Percentiles rank a stretch among this genome's conserved stretches.
phyloP scores from a whole-genome alignment of 2,888 invertebrate genomes.

The Oligia fasciuncula region DNA sequence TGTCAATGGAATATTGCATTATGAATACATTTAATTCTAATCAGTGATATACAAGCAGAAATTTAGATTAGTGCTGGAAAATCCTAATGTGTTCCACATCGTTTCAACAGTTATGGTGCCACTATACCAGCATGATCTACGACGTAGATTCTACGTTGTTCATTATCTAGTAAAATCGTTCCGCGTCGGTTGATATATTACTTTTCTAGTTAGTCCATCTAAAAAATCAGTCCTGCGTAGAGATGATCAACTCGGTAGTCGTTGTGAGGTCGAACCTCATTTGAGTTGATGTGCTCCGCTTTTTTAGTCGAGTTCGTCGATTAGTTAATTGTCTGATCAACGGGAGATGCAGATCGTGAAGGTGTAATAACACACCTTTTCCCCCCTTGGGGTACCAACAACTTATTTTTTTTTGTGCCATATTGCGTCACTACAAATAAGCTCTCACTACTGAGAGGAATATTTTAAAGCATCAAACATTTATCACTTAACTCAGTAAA shows the following conservation, averaged over 20 bases:
- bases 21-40: conserved; percentile 48
- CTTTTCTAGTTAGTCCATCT: conserved; percentile 28
- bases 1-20: conserved; percentile 60
- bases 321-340: background rate
- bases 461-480: conserved; percentile 75
- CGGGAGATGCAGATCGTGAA: conserved; percentile 20
- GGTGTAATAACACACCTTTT: conserved; percentile 14
- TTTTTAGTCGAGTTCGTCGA: background rate
- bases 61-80: conserved; percentile 54
- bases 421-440: conserved; percentile 51
- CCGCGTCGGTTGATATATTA: conserved; percentile 27
- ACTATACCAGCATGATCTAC: conserved; percentile 29
- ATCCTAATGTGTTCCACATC: conserved; percentile 41
- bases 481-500: conserved; percentile 70
- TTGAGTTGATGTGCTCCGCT: conserved; percentile 22
- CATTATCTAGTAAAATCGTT: conserved; percentile 29
- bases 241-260: conserved; percentile 24
- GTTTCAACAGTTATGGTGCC: conserved; percentile 28
- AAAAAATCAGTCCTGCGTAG: conserved; percentile 42
- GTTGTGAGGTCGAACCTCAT: conserved; percentile 21
- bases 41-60: conserved; percentile 56
- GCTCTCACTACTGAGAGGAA: conserved; percentile 46
- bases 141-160: conserved; percentile 9
- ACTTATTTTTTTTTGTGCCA: conserved; percentile 38
- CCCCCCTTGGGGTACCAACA: conserved; percentile 8